phyloP scores from a whole-genome alignment of 2,888 invertebrate species.

The Dynastes hyllus region DNA sequence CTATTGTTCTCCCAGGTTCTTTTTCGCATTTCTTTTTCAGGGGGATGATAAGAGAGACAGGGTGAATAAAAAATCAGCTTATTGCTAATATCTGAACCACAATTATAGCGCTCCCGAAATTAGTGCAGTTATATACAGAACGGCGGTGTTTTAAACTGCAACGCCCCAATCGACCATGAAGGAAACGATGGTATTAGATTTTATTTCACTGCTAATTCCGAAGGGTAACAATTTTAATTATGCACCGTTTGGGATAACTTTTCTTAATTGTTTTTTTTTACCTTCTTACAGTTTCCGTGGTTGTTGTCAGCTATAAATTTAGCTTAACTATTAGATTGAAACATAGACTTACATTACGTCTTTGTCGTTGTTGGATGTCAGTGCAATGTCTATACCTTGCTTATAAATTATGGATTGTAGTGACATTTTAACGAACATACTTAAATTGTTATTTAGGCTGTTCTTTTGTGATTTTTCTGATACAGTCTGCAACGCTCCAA shows the following conservation, averaged over 20 bases:
- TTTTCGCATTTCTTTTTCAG: constrained; percentile 47
- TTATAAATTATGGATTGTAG: no score
- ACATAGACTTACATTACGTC: no score
- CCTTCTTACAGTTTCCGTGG: neutral
- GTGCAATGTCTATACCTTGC: no score
- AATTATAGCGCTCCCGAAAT: constrained; percentile 67
- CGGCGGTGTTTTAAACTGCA: constrained; percentile 49
- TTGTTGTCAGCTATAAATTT: no score
- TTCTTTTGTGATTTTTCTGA: no score
- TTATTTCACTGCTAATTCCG: constrained; percentile 59
- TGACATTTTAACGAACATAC: no score
- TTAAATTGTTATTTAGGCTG: no score
- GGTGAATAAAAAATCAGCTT: constrained; percentile 73
- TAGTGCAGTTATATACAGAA: constrained; percentile 30
- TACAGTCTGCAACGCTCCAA: no score
- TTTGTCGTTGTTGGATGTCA: no score
- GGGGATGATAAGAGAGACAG: constrained; percentile 69
- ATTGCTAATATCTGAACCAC: constrained; percentile 72
- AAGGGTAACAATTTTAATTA: constrained; percentile 27
- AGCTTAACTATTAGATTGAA: no score
- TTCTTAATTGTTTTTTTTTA: neutral
- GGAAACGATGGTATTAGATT: constrained; percentile 55
- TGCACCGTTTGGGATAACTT: constrained; percentile 13
- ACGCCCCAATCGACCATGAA: constrained; percentile 7
- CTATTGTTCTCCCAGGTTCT: constrained; percentile 68